phyloP scores from a whole-genome alignment of 2,888 invertebrate species.

The Melanchra persicariae region DNA sequence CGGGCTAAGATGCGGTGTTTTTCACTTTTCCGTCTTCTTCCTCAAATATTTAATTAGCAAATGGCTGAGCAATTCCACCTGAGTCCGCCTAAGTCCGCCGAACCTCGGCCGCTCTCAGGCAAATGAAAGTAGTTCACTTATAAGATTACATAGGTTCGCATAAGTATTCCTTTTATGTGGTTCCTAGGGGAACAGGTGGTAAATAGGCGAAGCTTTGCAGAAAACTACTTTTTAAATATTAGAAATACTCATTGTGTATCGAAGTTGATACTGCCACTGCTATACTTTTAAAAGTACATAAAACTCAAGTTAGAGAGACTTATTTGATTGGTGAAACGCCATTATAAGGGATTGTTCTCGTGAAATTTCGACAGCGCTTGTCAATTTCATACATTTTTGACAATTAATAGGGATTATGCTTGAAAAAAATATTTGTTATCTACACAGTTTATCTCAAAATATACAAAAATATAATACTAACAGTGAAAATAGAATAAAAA shows the following conservation, averaged over 20 bases:
- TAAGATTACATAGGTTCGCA: slow-evolving; percentile 31
- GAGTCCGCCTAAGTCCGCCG: not conserved
- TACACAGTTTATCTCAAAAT: too few species aligned
- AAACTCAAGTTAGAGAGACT: too few species aligned
- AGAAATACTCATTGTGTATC: not conserved
- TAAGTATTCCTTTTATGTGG: slow-evolving; percentile 1
- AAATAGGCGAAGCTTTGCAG: not conserved
- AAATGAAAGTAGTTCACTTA: slow-evolving; percentile 28
- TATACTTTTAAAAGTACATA: too few species aligned
- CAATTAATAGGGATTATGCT: too few species aligned
- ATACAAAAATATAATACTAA: too few species aligned
- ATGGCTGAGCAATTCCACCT: not conserved
- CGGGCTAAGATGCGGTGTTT: too few species aligned
- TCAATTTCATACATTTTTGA: too few species aligned
- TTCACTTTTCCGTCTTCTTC: not conserved
- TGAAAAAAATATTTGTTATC: too few species aligned
- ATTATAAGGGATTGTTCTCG: too few species aligned
- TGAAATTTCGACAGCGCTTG: too few species aligned
- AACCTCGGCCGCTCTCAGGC: slow-evolving; percentile 23
- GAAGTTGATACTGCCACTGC: not conserved
- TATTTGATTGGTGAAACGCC: too few species aligned
- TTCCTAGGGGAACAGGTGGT: slow-evolving; percentile 15
- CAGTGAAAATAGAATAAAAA: too few species aligned
- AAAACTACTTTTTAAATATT: not conserved
- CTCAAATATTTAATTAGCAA: slow-evolving; percentile 24